Base-by-base conservation (phyloP, 2,888 invertebrate species). In the Rhingia campestris region DNA sequence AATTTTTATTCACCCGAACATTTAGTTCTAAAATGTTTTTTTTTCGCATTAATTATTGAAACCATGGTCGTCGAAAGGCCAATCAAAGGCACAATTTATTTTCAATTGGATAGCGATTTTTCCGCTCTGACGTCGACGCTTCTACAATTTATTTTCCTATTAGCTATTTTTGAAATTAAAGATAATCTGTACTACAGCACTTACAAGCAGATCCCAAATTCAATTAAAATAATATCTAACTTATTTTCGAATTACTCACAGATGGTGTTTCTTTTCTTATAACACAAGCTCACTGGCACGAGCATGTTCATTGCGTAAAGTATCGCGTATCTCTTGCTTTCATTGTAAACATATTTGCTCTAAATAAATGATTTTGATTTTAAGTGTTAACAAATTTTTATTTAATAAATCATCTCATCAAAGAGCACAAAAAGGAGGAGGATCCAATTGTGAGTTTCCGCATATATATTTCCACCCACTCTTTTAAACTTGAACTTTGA, bases 71-170 rank as follows among this genome's bases (percentile, higher is more conserved):
- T 59, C 32, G 45, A 67, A 61, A 63, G 61, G 30, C 61, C 22
- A 74, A 80, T 73, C 59, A 49, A 39, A 45, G 41, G 37, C 49
- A 56, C 41, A 74, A 32, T 56, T 73, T 56, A 67, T 61, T 6
- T 35, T 33, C 69, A 81, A 81, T 81, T 41, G 69, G 74, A 63
- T 43, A 56, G 9, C 49, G 43, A 63, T 76, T 32, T 56, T 69
- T 67, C 61, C 7, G 10, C 47, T 45, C 56, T 81, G 80, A 81
- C 80, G 80, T 49, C 53, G 41, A 54, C 51, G 64, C 33, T 49
- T 53, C 30, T n/a, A 5, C 32, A 59, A 61, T 59, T 54, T 54
- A 54, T 49, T 39, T 80, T 39, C 39, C 35, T 67, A 39, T 54
- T 3, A n/a, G 39, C 39, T 73, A 67, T 63, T 74, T 74, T 58